A percentile compares a stretch with the other conserved stretches of the same genome.
phyloP scores from a whole-genome alignment of 2,888 invertebrate species.

The Pseudococcus viburni region DNA sequence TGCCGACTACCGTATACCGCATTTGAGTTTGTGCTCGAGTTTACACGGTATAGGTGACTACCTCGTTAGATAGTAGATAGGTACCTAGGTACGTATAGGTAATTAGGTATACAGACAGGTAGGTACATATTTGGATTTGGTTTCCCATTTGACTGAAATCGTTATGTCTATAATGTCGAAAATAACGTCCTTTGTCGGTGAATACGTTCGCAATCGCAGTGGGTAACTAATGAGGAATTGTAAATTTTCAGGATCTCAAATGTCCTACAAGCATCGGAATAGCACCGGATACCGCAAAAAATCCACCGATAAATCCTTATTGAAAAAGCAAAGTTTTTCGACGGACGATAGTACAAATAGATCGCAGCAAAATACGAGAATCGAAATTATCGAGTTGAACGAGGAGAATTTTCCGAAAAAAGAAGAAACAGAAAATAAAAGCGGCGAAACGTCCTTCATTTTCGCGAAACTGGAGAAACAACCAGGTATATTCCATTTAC shows the following conservation, averaged over 20 bases:
- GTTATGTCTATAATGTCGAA: no score
- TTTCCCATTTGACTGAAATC: no score
- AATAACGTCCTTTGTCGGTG: no score
- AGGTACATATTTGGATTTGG: no score
- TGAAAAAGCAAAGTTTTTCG: slow-evolving; percentile 58
- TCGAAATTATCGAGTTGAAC: slow-evolving; percentile 61
- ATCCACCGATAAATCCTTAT: slow-evolving; percentile 28
- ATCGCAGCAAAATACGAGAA: slow-evolving; percentile 36
- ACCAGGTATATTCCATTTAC: slow-evolving; percentile 36
- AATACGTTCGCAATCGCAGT: no score
- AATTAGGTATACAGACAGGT: no score
- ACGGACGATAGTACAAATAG: slow-evolving; percentile 22
- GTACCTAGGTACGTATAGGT: no score
- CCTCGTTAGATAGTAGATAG: no score
- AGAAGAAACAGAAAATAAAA: not conserved
- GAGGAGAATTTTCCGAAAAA: slow-evolving; percentile 19
- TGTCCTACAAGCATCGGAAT: slow-evolving; percentile 61
- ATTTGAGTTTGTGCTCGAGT: no score
- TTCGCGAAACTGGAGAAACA: slow-evolving; percentile 48
- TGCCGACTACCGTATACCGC: no score
- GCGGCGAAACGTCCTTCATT: slow-evolving; percentile 57
- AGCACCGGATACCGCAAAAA: slow-evolving; percentile 58
- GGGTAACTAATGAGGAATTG: not conserved
- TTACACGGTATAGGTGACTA: no score
- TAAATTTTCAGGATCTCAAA: slow-evolving; percentile 51